These are phyloP conservation scores for Propithecus coquereli DNA, from an alignment of 2,113 vertebrate genomes.

Conservation along the genomic window DNA sequence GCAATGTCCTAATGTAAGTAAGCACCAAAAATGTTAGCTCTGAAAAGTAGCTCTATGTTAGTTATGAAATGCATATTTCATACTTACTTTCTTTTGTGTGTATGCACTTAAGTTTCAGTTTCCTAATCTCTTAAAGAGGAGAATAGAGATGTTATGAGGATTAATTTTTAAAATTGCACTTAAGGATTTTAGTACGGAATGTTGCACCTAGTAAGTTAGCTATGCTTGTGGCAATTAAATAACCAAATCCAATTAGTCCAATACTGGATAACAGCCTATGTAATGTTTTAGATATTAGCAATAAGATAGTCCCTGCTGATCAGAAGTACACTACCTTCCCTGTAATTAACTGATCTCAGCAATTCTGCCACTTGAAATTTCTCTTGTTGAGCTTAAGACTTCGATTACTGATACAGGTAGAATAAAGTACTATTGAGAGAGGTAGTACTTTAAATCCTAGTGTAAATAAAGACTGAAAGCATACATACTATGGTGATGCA, in stretches of 20 bases:
- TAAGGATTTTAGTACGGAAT: neutral
- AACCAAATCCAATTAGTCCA: neutral
- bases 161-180: neutral
- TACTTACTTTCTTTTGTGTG: neutral
- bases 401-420: neutral
- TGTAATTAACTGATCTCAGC: neutral
- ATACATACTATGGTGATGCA: too few species aligned
- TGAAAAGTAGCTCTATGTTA: neutral
- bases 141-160: neutral
- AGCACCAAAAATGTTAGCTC: neutral
- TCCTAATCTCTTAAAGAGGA: neutral
- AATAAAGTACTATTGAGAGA: neutral
- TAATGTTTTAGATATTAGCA: neutral
- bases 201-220: neutral
- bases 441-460: neutral
- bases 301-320: neutral
- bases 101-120: neutral
- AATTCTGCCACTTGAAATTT: slow-evolving; percentile 14
- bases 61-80: neutral
- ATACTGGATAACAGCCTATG: neutral
- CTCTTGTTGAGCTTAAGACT: neutral
- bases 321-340: neutral
- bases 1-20: neutral
- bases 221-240: neutral
- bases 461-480: neutral